phyloP scores from a whole-genome alignment of 2,113 vertebrate species.

The Megaptera novaeangliae region DNA sequence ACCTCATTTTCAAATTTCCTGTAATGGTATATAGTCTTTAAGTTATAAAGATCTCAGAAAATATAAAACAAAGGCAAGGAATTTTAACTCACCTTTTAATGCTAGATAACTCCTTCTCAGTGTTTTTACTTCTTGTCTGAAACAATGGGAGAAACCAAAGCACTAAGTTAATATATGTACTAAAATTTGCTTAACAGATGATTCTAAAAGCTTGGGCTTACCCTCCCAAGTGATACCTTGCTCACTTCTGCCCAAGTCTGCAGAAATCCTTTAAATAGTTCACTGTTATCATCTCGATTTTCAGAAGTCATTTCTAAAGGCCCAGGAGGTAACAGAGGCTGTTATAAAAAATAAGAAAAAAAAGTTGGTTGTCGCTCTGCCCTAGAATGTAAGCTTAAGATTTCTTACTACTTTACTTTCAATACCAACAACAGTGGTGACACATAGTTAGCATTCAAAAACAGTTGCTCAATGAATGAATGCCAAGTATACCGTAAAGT shows the following conservation, averaged over 20 bases:
- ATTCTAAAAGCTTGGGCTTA: background rate
- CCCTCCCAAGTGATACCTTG: constrained; percentile 68
- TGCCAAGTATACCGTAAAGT: background rate
- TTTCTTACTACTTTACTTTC: constrained; percentile 31
- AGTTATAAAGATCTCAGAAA: constrained; percentile 36
- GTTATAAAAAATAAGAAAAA: constrained; percentile 1
- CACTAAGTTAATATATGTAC: background rate
- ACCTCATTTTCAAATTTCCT: constrained; percentile 15
- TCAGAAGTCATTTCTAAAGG: constrained; percentile 81
- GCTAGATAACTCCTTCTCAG: background rate
- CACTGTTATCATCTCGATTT: constrained; percentile 2
- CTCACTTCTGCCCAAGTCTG: constrained; percentile 75
- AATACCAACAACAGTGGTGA: background rate
- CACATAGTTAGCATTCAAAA: background rate
- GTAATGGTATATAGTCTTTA: background rate
- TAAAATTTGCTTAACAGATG: background rate
- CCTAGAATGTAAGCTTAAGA: background rate
- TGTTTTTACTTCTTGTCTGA: constrained; percentile 47
- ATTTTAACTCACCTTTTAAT: constrained; percentile 74
- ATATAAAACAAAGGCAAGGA: constrained; percentile 22
- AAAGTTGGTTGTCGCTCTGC: background rate
- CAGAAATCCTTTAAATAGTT: constrained; percentile 67
- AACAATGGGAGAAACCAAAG: constrained; percentile 10
- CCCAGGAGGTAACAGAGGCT: constrained; percentile 76
- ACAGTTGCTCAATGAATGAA: background rate